These are phyloP conservation scores for Ploceus nigricollis DNA, from an alignment of 2,113 vertebrate species.

Conservation along the genomic window DNA sequence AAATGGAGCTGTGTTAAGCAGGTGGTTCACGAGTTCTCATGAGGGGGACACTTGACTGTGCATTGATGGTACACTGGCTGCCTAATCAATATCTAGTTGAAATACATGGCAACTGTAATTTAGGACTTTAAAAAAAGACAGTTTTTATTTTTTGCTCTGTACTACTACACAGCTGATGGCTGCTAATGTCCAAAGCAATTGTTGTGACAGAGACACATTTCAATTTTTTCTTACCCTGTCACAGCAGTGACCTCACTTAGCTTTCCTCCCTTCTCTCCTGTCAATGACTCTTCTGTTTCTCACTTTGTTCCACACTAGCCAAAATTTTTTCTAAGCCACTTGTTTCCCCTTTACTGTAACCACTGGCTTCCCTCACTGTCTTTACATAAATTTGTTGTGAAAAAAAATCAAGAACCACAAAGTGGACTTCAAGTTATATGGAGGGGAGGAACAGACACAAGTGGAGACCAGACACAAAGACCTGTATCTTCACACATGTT, in stretches of 20 bases:
- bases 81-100: not conserved
- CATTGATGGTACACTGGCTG: not conserved
- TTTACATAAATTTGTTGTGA: not conserved
- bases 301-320: not conserved
- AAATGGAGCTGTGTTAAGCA: not conserved
- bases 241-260: not conserved
- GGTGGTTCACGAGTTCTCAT: not conserved
- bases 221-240: not conserved
- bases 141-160: not conserved
- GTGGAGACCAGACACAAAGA: not conserved
- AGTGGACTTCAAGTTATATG: not conserved
- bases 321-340: not conserved
- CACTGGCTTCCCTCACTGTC: not conserved
- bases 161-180: not conserved
- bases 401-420: not conserved
- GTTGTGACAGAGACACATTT: not conserved
- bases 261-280: not conserved
- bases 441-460: not conserved
- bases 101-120: not conserved
- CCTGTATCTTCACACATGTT: not conserved
- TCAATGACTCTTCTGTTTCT: not conserved
- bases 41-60: not conserved
- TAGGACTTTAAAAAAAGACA: not conserved
- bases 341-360: not conserved
- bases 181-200: not conserved